Conservation (phyloP, 1,140 invertebrate species). For the Cepaea nemoralis region DNA sequence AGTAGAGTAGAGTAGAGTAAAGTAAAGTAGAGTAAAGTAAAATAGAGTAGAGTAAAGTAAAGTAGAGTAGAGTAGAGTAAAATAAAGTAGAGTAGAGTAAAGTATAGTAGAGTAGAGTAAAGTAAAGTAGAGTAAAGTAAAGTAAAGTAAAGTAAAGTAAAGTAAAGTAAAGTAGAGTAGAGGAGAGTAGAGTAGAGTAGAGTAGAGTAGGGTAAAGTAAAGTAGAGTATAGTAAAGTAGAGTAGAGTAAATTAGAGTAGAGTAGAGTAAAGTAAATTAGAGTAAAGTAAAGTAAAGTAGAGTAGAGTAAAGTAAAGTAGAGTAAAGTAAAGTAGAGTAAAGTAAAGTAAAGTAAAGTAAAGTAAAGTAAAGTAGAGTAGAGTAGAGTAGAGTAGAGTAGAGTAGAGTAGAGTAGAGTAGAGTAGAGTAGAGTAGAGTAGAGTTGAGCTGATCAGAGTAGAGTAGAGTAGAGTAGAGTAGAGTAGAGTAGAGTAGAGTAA, state of each 20-base stretch:
- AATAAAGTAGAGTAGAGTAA: slow-evolving; percentile 6
- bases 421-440: background rate
- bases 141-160: background rate
- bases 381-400: slow-evolving; percentile 14
- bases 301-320: slow-evolving; percentile 12
- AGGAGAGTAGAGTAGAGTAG: background rate
- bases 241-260: too few species aligned
- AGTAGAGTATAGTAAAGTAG: too few species aligned
- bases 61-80: slow-evolving; percentile 4
- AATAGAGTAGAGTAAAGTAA: slow-evolving; percentile 9
- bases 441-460: background rate
- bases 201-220: background rate
- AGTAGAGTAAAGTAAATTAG: too few species aligned
- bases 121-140: background rate
- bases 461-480: slow-evolving; percentile 12
- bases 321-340: slow-evolving; percentile 14
- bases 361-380: slow-evolving; percentile 13
- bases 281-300: too few species aligned
- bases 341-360: background rate
- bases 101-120: too few species aligned
- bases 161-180: background rate
- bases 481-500: slow-evolving; percentile 26
- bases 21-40: background rate
- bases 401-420: slow-evolving; percentile 29
- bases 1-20: slow-evolving; percentile 16